Percentiles rank a stretch among this genome's conserved stretches.
These are phyloP conservation scores for Epinephelus malabaricus DNA, from an alignment of 2,797 vertebrate genomes.

Conservation along the genomic window DNA sequence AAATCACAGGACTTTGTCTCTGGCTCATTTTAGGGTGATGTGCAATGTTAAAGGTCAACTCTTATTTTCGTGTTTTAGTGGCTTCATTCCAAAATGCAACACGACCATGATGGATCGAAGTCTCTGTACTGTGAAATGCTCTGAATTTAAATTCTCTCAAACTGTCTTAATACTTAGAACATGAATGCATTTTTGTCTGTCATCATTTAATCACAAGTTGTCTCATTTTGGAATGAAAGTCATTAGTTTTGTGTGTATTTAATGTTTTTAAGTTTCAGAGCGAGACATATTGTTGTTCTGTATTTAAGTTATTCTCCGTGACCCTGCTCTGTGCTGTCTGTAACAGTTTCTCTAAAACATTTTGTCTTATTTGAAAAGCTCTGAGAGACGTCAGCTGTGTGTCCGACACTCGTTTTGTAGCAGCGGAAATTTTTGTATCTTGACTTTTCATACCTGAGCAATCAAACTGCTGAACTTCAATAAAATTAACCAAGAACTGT, in stretches of 20 bases:
- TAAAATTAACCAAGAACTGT: slow-evolving; percentile 48
- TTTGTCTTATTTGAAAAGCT: slow-evolving; percentile 3
- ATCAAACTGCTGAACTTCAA: slow-evolving; percentile 46
- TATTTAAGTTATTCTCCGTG: slow-evolving; percentile 59
- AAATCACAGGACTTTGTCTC: neutral
- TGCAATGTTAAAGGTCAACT: slow-evolving; percentile 69
- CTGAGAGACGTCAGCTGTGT: neutral
- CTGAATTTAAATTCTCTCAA: neutral
- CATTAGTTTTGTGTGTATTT: slow-evolving; percentile 20
- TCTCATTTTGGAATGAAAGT: slow-evolving; percentile 33
- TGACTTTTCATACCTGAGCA: slow-evolving; percentile 51
- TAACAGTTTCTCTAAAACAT: neutral
- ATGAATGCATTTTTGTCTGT: neutral
- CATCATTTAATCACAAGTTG: neutral
- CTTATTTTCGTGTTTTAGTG: slow-evolving; percentile 15
- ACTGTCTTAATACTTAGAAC: neutral
- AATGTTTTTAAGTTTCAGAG: slow-evolving; percentile 17
- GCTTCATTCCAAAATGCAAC: slow-evolving; percentile 26
- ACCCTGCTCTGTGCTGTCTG: slow-evolving; percentile 12
- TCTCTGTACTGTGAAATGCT: neutral
- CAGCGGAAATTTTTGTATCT: slow-evolving; percentile 43
- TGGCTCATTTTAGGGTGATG: slow-evolving; percentile 53
- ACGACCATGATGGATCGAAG: neutral
- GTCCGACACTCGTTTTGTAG: slow-evolving; percentile 44
- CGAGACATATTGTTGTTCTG: neutral